phyloP scores from a whole-genome alignment of 2,888 invertebrate genomes.

The Germaria angustata region DNA sequence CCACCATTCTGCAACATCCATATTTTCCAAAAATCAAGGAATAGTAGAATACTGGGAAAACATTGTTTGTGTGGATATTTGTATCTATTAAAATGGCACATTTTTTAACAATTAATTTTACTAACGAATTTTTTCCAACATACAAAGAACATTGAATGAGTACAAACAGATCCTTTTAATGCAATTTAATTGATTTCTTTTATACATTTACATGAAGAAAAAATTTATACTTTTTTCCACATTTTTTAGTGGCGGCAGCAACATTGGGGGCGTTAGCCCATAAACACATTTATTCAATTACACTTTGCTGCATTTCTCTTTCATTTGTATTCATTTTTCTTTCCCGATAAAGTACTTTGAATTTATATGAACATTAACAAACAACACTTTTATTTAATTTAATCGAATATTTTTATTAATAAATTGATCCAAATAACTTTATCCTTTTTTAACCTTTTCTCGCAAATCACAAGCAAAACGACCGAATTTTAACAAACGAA shows the following conservation, averaged over 20 bases:
- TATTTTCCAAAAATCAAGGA: slow-evolving; percentile 46
- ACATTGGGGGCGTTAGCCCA: slow-evolving; percentile 65
- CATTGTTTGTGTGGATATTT: slow-evolving; percentile 39
- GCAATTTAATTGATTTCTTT: neutral
- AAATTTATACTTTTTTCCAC: slow-evolving; percentile 7
- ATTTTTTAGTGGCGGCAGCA: slow-evolving; percentile 39
- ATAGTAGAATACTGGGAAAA: slow-evolving; percentile 20
- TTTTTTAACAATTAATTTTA: slow-evolving; percentile 29
- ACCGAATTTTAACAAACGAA: slow-evolving; percentile 57
- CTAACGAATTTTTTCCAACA: neutral
- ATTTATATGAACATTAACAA: neutral
- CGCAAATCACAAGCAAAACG: slow-evolving; percentile 49
- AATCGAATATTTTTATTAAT: slow-evolving; percentile 4
- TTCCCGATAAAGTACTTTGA: neutral
- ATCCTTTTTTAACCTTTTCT: slow-evolving; percentile 22
- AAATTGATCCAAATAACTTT: slow-evolving; percentile 9
- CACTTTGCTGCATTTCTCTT: neutral
- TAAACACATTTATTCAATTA: slow-evolving; percentile 39
- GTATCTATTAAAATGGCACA: slow-evolving; percentile 57
- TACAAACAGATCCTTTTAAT: neutral
- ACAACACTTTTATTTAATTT: neutral
- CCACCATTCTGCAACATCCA: slow-evolving; percentile 26
- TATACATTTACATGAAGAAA: neutral
- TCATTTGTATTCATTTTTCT: neutral
- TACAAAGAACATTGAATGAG: neutral